Base-by-base conservation (phyloP, 2,888 invertebrate species). In the Lumbricus terrestris region DNA sequence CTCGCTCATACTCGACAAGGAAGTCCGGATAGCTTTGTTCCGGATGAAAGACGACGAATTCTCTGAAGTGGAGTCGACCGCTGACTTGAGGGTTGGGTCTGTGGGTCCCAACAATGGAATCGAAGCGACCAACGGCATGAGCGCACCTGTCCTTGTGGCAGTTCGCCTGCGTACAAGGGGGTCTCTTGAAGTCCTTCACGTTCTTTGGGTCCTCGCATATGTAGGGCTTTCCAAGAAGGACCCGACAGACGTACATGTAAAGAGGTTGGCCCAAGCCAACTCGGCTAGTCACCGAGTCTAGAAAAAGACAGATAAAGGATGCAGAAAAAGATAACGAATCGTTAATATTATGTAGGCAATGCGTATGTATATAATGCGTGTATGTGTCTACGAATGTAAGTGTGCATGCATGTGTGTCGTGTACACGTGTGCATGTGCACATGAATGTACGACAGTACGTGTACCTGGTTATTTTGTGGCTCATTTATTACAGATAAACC, bases 41-140 rank as follows among this genome's bases (percentile, higher is more conserved):
- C 69, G 91, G 91, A 38, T 92, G 92, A 92, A 92, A 93, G 16
- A 93, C 92, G 5, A 93, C 90, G 92, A 93, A 93, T 91, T 93
- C 93, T 18, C 93, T 90, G 83, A 93, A 93, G 42, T 91, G 82
- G n/a, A 91, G 82, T n/a, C 69, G 47, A 5, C 88, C 90, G n/a
- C 8, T 69, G 5, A 1, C 0, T 69, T n/a, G 29, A n/a, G 69
- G 69, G 34, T 54, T 37, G 11, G 90, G 33, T 88, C 90, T 85
- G 90, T 88, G 88, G 11, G 89, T 90, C 18, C 90, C 90, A 37
- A 90, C 42, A 34, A 90, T 89, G n/a, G 90, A 90, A 37, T 90
- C 88, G 47, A 23, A 42, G 42, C 83, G 47, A 20, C 20, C 38
- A 35, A 83, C 82, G 29, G 42, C 34, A 38, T 82, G 33, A 23